Conservation (phyloP, 1,140 invertebrate species). For the Daktulosphaira vitifoliae region DNA sequence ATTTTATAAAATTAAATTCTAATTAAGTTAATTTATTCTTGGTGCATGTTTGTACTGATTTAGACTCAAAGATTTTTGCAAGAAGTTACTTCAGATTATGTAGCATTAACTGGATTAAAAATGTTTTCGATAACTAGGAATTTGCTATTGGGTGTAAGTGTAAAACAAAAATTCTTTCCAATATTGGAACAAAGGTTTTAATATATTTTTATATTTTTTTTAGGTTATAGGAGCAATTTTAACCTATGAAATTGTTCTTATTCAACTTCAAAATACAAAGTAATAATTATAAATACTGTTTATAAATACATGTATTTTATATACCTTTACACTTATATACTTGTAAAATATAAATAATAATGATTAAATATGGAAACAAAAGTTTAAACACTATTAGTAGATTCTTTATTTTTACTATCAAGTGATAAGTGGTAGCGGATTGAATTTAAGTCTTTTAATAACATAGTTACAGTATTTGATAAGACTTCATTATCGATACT, state of each 20-base stretch:
- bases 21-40: too few relatives aligned
- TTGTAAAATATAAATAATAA: not conserved
- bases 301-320: too few relatives aligned
- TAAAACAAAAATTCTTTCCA: not conserved
- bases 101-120: constrained; percentile 39
- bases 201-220: constrained; percentile 39
- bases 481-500: constrained; percentile 15
- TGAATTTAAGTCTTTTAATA: constrained; percentile 1
- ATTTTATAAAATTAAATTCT: too few relatives aligned
- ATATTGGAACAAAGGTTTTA: too few relatives aligned
- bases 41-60: too few relatives aligned
- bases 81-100: constrained; percentile 39
- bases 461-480: constrained; percentile 11
- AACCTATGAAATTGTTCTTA: constrained; percentile 59
- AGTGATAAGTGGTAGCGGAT: not conserved
- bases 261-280: constrained; percentile 45
- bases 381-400: not conserved
- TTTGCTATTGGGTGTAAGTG: constrained; percentile 40
- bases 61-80: constrained; percentile 35
- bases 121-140: constrained; percentile 40
- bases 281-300: not conserved
- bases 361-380: not conserved
- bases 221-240: constrained; percentile 61
- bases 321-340: too few relatives aligned
- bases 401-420: constrained; percentile 12